Conservation (phyloP, 2,888 invertebrate genomes). For the Acanthosepion lycidas region DNA sequence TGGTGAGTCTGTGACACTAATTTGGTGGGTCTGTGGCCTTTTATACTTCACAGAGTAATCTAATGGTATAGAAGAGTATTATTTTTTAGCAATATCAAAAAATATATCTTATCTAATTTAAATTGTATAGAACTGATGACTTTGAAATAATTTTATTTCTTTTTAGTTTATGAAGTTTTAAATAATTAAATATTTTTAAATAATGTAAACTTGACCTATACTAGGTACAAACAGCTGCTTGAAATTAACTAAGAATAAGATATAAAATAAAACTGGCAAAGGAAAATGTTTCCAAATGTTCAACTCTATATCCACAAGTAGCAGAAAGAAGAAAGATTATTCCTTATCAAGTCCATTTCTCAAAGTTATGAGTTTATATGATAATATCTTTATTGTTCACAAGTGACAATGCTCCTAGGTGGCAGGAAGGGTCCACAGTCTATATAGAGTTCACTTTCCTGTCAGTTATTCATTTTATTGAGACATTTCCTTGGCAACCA, state of each 20-base stretch:
- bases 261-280: background rate
- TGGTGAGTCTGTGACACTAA: too few species aligned
- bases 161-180: too few species aligned
- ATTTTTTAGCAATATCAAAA: too few species aligned
- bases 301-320: background rate
- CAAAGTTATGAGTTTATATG: background rate
- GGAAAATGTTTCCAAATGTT: background rate
- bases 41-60: too few species aligned
- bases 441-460: background rate
- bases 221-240: background rate
- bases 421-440: background rate
- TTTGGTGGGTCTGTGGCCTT: too few species aligned
- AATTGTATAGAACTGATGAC: too few species aligned
- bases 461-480: constrained; percentile 7
- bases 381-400: background rate
- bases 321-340: background rate
- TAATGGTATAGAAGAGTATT: too few species aligned
- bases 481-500: constrained; percentile 33
- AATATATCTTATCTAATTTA: too few species aligned
- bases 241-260: background rate
- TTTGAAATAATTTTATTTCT: too few species aligned
- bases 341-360: background rate
- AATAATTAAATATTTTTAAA: too few species aligned
- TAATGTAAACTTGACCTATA: too few species aligned
- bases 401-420: background rate